Conservation (phyloP, 2,888 invertebrate genomes). For the Eupithecia subfuscata region DNA sequence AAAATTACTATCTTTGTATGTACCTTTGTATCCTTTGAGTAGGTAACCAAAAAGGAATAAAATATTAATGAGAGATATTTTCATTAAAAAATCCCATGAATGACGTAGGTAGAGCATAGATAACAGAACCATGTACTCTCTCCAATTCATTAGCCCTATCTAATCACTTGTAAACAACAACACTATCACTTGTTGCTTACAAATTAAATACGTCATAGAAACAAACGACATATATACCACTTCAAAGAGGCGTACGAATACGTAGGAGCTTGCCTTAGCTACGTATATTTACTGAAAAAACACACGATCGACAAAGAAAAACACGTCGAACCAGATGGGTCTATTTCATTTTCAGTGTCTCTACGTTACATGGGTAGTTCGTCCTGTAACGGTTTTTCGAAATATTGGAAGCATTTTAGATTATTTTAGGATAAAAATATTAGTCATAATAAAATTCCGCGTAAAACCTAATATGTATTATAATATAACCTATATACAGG, state of each 20-base stretch:
- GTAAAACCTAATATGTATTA: too few species aligned
- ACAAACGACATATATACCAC: neutral
- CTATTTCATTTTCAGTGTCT: neutral
- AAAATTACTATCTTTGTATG: too few species aligned
- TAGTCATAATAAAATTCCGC: too few species aligned
- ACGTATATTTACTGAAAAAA: neutral
- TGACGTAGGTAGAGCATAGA: conserved; percentile 15
- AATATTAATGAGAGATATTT: neutral
- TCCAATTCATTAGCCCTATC: conserved; percentile 34
- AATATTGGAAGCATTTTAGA: neutral
- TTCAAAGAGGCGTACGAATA: neutral
- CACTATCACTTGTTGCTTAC: conserved; percentile 34
- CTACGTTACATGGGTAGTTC: neutral
- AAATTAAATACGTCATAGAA: conserved; percentile 36
- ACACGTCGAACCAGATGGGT: neutral
- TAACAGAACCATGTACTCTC: conserved; percentile 23
- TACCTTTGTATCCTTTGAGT: neutral
- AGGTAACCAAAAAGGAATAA: neutral
- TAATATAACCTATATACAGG: too few species aligned
- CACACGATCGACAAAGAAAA: neutral
- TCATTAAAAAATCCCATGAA: neutral
- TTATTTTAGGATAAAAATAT: neutral
- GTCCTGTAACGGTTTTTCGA: neutral
- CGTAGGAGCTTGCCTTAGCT: neutral
- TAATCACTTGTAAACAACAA: conserved; percentile 34